phyloP scores from a whole-genome alignment of 2,113 vertebrate genomes.

The Dunckerocampus dactyliophorus region DNA sequence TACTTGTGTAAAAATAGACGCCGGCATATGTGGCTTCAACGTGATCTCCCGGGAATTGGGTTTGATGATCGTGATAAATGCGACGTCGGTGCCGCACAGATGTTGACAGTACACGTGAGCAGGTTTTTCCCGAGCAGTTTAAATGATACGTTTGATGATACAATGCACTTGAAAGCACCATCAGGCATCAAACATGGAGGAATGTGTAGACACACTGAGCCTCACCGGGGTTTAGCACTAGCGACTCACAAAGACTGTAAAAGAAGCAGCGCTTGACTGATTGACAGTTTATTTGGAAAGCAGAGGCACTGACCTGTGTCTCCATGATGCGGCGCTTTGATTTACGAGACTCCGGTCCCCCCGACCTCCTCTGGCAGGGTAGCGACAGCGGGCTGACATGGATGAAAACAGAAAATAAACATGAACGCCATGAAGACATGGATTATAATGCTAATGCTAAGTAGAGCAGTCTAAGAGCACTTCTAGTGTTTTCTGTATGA shows the following conservation, averaged over 20 bases:
- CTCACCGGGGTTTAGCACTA: slow-evolving; percentile 20
- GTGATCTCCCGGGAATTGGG: slow-evolving; percentile 40
- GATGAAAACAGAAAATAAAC: slow-evolving; percentile 17
- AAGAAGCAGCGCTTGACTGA: slow-evolving; percentile 38
- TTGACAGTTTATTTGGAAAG: slow-evolving; percentile 59
- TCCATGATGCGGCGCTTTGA: slow-evolving; percentile 75
- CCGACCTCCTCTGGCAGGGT: slow-evolving; percentile 70
- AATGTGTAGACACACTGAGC: slow-evolving; percentile 14
- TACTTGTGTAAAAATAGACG: slow-evolving; percentile 51
- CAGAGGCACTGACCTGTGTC: slow-evolving; percentile 74
- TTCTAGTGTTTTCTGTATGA: too few species aligned
- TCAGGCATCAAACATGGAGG: slow-evolving; percentile 20
- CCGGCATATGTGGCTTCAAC: slow-evolving; percentile 26
- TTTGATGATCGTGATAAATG: slow-evolving; percentile 57
- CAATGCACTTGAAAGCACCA: slow-evolving; percentile 23
- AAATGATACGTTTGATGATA: slow-evolving; percentile 41
- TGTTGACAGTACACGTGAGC: slow-evolving; percentile 48
- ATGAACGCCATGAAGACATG: not conserved
- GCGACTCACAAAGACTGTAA: slow-evolving; percentile 37
- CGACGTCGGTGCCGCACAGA: slow-evolving; percentile 36
- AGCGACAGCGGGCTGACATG: slow-evolving; percentile 70
- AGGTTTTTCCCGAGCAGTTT: slow-evolving; percentile 2
- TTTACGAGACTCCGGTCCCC: slow-evolving; percentile 69
- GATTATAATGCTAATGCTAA: too few species aligned
- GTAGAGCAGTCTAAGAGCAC: too few species aligned